phyloP scores from a whole-genome alignment of 2,113 vertebrate genomes.

The Reinhardtius hippoglossoides region DNA sequence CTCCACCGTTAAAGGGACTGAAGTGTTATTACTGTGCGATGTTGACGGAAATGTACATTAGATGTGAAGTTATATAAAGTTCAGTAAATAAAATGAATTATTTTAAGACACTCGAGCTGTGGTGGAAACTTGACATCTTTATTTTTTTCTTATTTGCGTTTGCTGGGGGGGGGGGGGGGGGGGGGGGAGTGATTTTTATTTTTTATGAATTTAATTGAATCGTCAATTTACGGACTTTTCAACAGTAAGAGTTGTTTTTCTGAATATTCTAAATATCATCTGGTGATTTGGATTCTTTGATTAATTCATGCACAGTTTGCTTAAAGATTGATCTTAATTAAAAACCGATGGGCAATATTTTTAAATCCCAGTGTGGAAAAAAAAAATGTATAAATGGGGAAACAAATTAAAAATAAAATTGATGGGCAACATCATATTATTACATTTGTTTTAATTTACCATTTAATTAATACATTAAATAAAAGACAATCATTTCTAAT shows the following conservation, averaged over 20 bases:
- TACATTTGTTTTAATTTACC: neutral
- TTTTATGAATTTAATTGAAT: neutral
- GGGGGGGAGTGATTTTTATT: neutral
- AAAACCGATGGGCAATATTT: neutral
- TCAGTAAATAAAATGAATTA: slow-evolving; percentile 73
- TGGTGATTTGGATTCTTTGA: neutral
- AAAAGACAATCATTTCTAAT: neutral
- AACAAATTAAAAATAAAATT: too few species aligned
- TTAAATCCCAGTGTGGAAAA: too few species aligned
- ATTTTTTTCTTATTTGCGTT: neutral
- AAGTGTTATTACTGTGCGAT: slow-evolving; percentile 33
- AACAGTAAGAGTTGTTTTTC: neutral
- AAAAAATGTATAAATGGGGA: too few species aligned
- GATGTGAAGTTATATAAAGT: slow-evolving; percentile 70
- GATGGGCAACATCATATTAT: too few species aligned
- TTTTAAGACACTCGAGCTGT: slow-evolving; percentile 56
- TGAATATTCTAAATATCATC: neutral
- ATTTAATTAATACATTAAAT: neutral
- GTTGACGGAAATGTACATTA: slow-evolving; percentile 55
- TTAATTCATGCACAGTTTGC: neutral
- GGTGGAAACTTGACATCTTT: neutral
- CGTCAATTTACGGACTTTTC: neutral
- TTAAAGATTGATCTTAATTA: neutral
- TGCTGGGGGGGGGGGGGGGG: neutral
- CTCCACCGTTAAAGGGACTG: neutral